A percentile compares a stretch with the other conserved stretches of the same genome.
Conservation (phyloP, 2,888 invertebrate species). For the Xylocampa areola region DNA sequence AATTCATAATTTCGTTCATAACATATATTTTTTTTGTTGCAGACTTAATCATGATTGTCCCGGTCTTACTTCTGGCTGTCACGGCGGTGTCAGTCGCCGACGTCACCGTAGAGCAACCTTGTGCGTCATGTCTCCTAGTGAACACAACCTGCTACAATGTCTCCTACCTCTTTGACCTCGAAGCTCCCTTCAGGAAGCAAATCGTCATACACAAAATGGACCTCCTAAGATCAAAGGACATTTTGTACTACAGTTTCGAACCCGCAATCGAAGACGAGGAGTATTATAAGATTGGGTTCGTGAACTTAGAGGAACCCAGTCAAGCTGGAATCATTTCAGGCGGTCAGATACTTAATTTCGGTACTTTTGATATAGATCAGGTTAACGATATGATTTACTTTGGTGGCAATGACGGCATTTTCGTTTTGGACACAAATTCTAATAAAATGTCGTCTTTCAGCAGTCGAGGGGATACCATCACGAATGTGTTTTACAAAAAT, state of each 20-base stretch:
- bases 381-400: slow-evolving; percentile 74
- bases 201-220: slow-evolving; percentile 78
- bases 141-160: slow-evolving; percentile 75
- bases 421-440: slow-evolving; percentile 65
- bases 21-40: slow-evolving; percentile 42
- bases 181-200: slow-evolving; percentile 74
- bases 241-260: slow-evolving; percentile 79
- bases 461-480: slow-evolving; percentile 76
- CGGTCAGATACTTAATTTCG: slow-evolving; percentile 73
- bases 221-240: slow-evolving; percentile 71
- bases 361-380: slow-evolving; percentile 81
- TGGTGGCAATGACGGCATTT: slow-evolving; percentile 81
- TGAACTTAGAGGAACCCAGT: slow-evolving; percentile 69
- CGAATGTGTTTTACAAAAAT: slow-evolving; percentile 74
- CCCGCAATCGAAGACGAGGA: slow-evolving; percentile 77
- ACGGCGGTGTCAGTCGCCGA: slow-evolving; percentile 56
- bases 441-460: slow-evolving; percentile 73
- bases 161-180: slow-evolving; percentile 71
- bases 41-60: slow-evolving; percentile 66
- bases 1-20: neutral
- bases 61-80: slow-evolving; percentile 60
- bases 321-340: slow-evolving; percentile 66
- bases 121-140: slow-evolving; percentile 71
- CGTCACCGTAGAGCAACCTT: slow-evolving; percentile 43
- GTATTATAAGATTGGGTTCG: slow-evolving; percentile 79